Evolutionary conservation across 2,113 vertebrate genomes (phyloP).

Genomic region (Bujurquina vittata): DNA sequence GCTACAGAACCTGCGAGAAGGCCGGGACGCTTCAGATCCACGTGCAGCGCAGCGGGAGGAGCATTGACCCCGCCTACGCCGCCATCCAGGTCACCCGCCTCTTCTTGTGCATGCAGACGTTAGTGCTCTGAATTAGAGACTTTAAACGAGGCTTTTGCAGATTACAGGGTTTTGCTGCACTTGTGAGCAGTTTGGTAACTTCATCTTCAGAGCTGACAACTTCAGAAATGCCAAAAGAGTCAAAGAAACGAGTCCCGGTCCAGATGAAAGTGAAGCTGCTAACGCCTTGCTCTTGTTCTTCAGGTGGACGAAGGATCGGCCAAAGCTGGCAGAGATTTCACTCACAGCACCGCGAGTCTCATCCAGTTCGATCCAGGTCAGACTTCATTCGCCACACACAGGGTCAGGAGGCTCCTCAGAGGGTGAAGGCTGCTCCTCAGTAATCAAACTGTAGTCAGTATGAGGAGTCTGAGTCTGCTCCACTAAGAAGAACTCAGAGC

Average conservation of each 20-base stretch:
- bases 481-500: too few species aligned
- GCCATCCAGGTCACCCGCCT: slow-evolving; percentile 65
- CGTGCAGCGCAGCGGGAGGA: slow-evolving; percentile 74
- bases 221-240: not conserved
- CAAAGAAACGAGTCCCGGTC: not conserved
- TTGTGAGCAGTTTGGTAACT: too few species aligned
- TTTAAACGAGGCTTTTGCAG: not conserved
- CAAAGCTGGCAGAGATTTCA: slow-evolving; percentile 77
- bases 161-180: too few species aligned
- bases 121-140: too few species aligned
- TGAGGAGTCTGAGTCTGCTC: too few species aligned
- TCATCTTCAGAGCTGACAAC: too few species aligned
- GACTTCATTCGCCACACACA: not conserved
- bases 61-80: slow-evolving; percentile 76
- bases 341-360: slow-evolving; percentile 69
- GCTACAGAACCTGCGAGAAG: slow-evolving; percentile 75
- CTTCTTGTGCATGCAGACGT: too few species aligned
- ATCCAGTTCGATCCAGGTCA: slow-evolving; percentile 83
- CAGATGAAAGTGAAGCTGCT: not conserved
- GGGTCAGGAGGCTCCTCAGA: not conserved
- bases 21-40: slow-evolving; percentile 77
- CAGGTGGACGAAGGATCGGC: slow-evolving; percentile 79
- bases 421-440: too few species aligned
- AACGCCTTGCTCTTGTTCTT: not conserved
- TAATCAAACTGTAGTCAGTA: too few species aligned